Evolutionary conservation across 2,113 vertebrate genomes (phyloP).

Genomic region (Cygnus buccinator): DNA sequence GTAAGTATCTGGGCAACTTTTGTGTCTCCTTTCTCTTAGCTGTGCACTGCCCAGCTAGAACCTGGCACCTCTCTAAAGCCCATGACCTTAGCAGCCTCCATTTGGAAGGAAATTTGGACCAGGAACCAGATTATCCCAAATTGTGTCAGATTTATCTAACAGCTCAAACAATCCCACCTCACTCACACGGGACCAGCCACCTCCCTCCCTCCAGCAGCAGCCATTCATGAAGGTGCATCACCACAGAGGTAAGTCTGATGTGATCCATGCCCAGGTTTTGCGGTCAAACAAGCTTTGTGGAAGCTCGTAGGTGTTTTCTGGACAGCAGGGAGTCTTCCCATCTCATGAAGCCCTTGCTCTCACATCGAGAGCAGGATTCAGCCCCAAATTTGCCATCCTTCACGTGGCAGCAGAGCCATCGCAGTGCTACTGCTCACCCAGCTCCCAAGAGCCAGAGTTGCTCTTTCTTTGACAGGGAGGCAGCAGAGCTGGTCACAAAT

Average conservation of each 20-base stretch:
- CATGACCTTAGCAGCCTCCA: neutral
- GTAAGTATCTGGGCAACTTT: neutral
- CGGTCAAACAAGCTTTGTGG: neutral
- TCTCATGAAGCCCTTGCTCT: neutral
- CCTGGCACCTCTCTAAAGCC: neutral
- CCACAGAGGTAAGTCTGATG: neutral
- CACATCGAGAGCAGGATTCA: neutral
- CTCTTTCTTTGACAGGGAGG: neutral
- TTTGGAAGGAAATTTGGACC: neutral
- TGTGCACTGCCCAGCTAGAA: neutral
- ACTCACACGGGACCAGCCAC: neutral
- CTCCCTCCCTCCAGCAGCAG: neutral
- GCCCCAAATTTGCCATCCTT: neutral
- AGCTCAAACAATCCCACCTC: neutral
- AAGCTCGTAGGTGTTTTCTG: neutral
- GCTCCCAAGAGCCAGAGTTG: neutral
- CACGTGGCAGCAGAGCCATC: too few species aligned
- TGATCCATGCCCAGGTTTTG: neutral
- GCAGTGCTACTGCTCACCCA: neutral
- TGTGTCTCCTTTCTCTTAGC: neutral
- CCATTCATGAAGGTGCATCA: neutral
- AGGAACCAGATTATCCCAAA: neutral
- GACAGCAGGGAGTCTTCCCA: neutral
- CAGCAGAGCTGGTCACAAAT: neutral
- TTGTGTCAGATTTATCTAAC: neutral